These are phyloP conservation scores for Crotophaga sulcirostris DNA, from an alignment of 2,113 vertebrate genomes.

Conservation along the genomic window DNA sequence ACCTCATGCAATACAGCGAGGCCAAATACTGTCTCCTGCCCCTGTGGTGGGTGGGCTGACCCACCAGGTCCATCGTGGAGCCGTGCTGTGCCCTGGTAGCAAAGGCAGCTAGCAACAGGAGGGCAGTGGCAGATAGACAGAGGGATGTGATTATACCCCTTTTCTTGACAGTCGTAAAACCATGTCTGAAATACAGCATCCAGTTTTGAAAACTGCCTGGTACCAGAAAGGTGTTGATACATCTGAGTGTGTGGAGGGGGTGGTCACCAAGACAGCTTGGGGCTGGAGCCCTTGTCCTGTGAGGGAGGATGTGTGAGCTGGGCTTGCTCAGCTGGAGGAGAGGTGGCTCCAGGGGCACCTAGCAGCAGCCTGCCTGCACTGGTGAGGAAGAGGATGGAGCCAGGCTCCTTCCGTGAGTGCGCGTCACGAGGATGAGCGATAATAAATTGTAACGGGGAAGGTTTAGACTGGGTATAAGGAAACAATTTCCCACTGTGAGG, in stretches of 20 bases:
- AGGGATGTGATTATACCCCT: neutral
- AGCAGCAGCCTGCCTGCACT: neutral
- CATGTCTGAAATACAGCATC: neutral
- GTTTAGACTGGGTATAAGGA: neutral
- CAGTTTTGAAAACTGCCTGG: neutral
- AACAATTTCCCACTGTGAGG: neutral
- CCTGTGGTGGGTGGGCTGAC: no score
- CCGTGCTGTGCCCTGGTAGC: neutral
- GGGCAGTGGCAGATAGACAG: rapidly evolving
- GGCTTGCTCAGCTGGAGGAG: neutral
- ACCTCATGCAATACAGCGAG: neutral
- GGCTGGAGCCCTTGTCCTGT: neutral
- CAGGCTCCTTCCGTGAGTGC: neutral
- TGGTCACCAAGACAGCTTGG: neutral
- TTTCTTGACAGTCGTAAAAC: neutral
- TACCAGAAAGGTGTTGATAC: neutral
- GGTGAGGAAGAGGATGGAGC: neutral
- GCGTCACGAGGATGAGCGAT: neutral
- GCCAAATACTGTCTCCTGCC: neutral
- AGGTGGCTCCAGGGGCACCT: neutral
- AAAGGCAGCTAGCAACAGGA: neutral
- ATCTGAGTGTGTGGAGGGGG: neutral
- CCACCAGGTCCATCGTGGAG: neutral
- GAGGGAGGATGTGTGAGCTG: neutral
- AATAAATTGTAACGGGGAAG: neutral